Evolutionary conservation across 2,888 invertebrate species (phyloP).

Genomic region (Vesta saturnalis): DNA sequence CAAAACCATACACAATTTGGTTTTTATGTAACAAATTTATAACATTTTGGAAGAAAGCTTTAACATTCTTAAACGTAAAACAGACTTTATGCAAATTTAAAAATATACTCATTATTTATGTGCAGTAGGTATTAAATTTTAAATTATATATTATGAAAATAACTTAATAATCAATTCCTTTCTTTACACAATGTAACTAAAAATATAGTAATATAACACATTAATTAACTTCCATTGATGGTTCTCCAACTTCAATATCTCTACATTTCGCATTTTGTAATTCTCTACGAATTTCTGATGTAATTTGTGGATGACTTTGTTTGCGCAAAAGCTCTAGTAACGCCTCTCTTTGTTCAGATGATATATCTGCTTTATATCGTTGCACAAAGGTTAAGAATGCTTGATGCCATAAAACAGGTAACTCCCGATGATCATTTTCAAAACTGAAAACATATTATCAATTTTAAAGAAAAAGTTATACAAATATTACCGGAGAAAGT

Average conservation of each 20-base stretch:
- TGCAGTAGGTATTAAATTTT: too few relatives aligned
- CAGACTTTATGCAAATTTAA: too few relatives aligned
- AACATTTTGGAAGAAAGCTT: too few relatives aligned
- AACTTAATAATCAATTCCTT: too few relatives aligned
- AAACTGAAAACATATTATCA: conserved; percentile 69
- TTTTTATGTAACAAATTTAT: too few relatives aligned
- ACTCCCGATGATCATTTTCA: conserved; percentile 79
- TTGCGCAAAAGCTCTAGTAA: conserved; percentile 80
- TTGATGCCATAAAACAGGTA: conserved; percentile 99
- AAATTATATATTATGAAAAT: too few relatives aligned
- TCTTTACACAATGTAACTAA: too few relatives aligned
- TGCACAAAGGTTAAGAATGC: conserved; percentile 92
- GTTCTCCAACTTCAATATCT: conserved; percentile 52
- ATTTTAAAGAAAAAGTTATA: not conserved
- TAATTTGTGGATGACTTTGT: conserved; percentile 77
- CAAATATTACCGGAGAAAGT: conserved; percentile 82
- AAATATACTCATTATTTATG: too few relatives aligned
- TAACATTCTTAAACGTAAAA: too few relatives aligned
- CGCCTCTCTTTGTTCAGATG: conserved; percentile 90
- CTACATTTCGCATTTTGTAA: conserved; percentile 65
- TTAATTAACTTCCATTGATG: conserved; percentile 48
- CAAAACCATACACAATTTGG: too few relatives aligned
- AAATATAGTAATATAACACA: too few relatives aligned
- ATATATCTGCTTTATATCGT: conserved; percentile 94
- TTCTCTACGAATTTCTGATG: conserved; percentile 87